Conservation (phyloP, 1,140 invertebrate genomes). For the Myzus persicae region DNA sequence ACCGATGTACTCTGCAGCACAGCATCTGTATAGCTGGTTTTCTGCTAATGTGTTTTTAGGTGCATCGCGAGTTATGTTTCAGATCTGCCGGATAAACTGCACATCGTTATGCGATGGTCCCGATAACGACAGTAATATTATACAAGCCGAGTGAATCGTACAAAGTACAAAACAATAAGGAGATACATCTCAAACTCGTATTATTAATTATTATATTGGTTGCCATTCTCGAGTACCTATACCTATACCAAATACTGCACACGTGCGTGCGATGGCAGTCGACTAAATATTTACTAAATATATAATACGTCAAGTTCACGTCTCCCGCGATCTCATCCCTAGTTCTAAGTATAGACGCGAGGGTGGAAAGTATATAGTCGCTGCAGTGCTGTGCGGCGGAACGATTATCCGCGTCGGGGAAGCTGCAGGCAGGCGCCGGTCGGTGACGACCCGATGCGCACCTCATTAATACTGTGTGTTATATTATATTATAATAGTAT, state of each 20-base stretch:
- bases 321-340: neutral
- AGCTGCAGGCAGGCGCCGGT: neutral
- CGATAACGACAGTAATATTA: neutral
- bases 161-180: neutral
- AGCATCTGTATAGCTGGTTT: neutral
- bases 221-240: neutral
- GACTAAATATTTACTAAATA: slow-evolving; percentile 3
- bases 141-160: neutral
- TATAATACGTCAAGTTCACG: neutral
- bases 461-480: neutral
- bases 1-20: neutral
- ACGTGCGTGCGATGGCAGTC: neutral
- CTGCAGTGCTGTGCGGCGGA: neutral
- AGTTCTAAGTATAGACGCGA: neutral
- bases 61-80: neutral
- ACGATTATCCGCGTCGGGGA: neutral
- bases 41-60: neutral
- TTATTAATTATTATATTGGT: neutral
- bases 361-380: neutral
- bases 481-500: neutral
- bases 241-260: neutral
- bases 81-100: neutral
- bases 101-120: neutral
- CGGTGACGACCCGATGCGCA: neutral
- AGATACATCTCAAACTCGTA: neutral